Conservation (phyloP, 2,113 vertebrate species). For the Hemicordylus capensis region DNA sequence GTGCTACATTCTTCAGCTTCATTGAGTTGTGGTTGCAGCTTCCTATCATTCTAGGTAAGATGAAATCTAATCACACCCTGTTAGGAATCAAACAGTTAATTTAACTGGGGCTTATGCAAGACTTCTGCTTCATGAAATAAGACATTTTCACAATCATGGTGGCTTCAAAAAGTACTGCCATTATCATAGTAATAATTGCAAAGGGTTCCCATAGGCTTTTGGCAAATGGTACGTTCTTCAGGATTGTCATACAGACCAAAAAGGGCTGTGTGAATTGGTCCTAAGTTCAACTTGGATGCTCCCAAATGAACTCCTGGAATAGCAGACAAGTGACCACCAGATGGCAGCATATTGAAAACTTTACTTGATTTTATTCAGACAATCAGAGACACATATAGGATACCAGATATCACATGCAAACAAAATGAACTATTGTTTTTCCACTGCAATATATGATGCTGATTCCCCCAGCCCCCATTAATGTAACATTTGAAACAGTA, state of each 20-base stretch:
- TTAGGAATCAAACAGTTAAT: neutral
- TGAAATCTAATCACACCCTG: neutral
- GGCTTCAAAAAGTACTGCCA: neutral
- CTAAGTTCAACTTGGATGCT: rapidly evolving
- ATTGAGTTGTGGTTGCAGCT: neutral
- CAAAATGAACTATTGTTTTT: rapidly evolving
- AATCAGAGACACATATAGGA: neutral
- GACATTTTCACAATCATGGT: neutral
- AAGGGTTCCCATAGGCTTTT: too few relatives aligned
- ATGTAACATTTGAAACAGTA: neutral
- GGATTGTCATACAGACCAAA: neutral
- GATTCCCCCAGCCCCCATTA: neutral
- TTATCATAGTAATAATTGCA: neutral
- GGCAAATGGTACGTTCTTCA: neutral
- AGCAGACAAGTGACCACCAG: conserved; percentile 28
- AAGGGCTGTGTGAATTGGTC: too few relatives aligned
- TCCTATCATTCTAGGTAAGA: neutral
- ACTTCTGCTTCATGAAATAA: neutral
- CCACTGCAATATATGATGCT: neutral
- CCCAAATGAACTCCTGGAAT: neutral
- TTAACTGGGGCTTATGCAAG: neutral
- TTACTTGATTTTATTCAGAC: neutral
- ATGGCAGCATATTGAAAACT: conserved; percentile 54
- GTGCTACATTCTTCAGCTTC: too few relatives aligned
- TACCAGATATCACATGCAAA: neutral